A percentile compares a stretch with the other conserved stretches of the same genome.
Conservation (phyloP, 2,797 vertebrate genomes). For the Diceros bicornis region DNA sequence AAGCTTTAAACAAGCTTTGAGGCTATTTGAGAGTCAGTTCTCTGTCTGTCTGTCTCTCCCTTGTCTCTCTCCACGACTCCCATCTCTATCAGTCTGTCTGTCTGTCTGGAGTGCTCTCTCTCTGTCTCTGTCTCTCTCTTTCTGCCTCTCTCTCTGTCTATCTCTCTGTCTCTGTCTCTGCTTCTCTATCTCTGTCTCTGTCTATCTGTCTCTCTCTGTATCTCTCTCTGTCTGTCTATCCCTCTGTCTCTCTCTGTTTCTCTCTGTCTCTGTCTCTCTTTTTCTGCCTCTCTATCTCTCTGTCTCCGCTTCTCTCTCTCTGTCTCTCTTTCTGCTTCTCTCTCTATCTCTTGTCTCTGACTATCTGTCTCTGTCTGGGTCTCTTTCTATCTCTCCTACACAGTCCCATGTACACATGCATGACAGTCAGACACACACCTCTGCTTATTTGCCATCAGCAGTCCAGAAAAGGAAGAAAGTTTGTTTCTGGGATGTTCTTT, state of each 20-base stretch:
- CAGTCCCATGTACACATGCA: not conserved
- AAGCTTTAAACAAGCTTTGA: conserved; percentile 34
- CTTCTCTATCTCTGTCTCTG: not conserved
- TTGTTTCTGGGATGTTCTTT: conserved; percentile 67
- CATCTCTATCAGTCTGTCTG: not conserved
- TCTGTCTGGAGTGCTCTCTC: not conserved
- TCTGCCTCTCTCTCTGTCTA: not conserved
- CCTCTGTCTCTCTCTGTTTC: not conserved
- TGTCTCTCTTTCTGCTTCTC: not conserved
- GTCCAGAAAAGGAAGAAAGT: conserved; percentile 72
- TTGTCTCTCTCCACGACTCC: not conserved
- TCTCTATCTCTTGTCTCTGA: not conserved
- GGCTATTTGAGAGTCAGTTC: not conserved
- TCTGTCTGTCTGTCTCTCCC: not conserved
- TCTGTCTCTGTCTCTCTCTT: not conserved
- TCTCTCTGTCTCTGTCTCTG: not conserved
- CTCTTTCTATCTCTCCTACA: not conserved
- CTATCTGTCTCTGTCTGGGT: not conserved
- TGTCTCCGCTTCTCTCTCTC: not conserved
- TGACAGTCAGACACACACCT: not conserved
- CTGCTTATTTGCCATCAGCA: conserved; percentile 71
- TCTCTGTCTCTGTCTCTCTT: not conserved
- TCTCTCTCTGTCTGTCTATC: too few relatives aligned
- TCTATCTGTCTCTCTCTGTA: not conserved
- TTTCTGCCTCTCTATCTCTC: not conserved